Base-by-base conservation (phyloP, 2,113 vertebrate species). In the Plecotus auritus region DNA sequence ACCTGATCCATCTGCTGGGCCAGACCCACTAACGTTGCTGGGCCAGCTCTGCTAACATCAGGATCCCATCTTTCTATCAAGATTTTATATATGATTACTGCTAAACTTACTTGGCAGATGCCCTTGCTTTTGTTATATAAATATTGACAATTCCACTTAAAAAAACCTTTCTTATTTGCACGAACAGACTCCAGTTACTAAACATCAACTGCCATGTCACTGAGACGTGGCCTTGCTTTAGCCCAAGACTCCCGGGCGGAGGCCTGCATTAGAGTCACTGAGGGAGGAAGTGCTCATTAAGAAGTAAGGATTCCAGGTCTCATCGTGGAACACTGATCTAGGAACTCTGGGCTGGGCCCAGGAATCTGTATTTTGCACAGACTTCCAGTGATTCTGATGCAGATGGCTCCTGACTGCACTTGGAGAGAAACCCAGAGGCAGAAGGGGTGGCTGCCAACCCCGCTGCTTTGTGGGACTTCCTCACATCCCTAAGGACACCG, bases 81-180 rank as follows among this genome's bases (percentile, higher is more conserved):
- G 82, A 17, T 32, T 94, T 70, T 69, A 40, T 49, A 23, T 73
- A 54, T 49, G 28, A 82, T 35, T 30, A 9, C 26, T 30, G 66
- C 66, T 69, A 66, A 94, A 14, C 16, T 72, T 8, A 47, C 28
- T 17, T 93, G 51, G 40, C 20, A 94, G 37, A 85, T 73, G 9
- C 8, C 45, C 77, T 93, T 83, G 32, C 40, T 93, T 91, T 84
- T 42, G 14, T 76, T 77, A 84, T 4, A 66, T 17, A 80, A 67
- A 81, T 81, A 83, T n/a, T 61, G 74, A 70, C 47, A 78, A 47
- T 40, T 2, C 8, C 45, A 54, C 40, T 61, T 85, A 37, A 47
- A 84, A 85, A 80, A 26, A 64, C 28, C 28, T 51, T 92, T 94
- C 28, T 94, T 73, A 59, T n/a, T 32, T 82, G 47, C 54, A 35